Evolutionary conservation across 2,797 vertebrate genomes (phyloP).

Genomic region (Petrocephalus sullivani): DNA sequence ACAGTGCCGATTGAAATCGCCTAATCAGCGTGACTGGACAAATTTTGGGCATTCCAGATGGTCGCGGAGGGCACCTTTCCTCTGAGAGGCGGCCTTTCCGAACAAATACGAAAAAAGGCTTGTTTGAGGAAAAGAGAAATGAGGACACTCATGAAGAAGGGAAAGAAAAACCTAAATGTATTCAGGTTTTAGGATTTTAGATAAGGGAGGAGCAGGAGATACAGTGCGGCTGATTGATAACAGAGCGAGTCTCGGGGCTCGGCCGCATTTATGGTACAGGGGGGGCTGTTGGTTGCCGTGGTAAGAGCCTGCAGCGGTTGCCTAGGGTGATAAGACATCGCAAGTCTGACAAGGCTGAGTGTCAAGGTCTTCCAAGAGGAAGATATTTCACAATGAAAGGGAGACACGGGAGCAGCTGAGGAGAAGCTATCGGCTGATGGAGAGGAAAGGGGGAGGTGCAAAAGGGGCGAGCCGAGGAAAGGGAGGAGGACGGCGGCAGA

Average conservation of each 20-base stretch:
- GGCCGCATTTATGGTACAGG: constrained; percentile 49
- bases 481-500: constrained; percentile 78
- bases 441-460: constrained; percentile 32
- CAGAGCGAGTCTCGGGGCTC: constrained; percentile 60
- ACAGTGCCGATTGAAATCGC: constrained; percentile 31
- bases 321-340: constrained; percentile 80
- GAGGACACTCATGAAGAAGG: constrained; percentile 24
- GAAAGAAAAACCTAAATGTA: constrained; percentile 15
- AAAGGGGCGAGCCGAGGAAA: constrained; percentile 32
- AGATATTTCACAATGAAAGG: constrained; percentile 73
- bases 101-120: constrained; percentile 20
- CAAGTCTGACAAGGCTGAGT: constrained; percentile 83
- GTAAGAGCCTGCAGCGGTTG: constrained; percentile 74
- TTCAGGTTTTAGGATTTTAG: constrained; percentile 41
- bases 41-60: neutral
- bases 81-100: constrained; percentile 6
- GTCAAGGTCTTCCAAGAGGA: constrained; percentile 82
- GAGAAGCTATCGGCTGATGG: constrained; percentile 21
- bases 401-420: constrained; percentile 30
- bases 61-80: neutral
- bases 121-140: constrained; percentile 23
- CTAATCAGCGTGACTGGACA: constrained; percentile 21
- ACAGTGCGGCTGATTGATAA: constrained; percentile 45
- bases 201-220: constrained; percentile 34
- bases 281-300: constrained; percentile 57